A percentile compares a stretch with the other conserved stretches of the same genome.
phyloP scores from a whole-genome alignment of 1,140 invertebrate genomes.

The Pentalonia nigronervosa region DNA sequence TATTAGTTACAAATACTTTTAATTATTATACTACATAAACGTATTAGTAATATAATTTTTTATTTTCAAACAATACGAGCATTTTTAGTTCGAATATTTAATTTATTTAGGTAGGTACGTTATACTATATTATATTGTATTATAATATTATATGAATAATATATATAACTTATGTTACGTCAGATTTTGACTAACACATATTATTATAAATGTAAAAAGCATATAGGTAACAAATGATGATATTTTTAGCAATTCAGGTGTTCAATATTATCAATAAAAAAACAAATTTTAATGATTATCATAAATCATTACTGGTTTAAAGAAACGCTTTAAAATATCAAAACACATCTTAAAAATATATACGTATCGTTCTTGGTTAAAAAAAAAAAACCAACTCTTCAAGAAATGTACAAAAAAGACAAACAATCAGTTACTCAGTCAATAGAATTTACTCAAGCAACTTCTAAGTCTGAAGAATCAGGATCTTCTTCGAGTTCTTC shows the following conservation, averaged over 20 bases:
- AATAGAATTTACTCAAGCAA: conserved; percentile 59
- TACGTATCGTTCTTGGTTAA: neutral
- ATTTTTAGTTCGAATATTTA: neutral
- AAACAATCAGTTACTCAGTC: conserved; percentile 12
- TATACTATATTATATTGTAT: neutral
- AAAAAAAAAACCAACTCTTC: neutral
- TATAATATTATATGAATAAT: neutral
- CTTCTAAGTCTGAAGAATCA: conserved; percentile 61
- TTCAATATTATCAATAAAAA: conserved; percentile 14
- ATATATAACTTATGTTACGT: neutral
- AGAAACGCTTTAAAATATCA: neutral
- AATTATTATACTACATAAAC: neutral
- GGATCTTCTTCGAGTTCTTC: conserved; percentile 60
- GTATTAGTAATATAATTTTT: neutral
- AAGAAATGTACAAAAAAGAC: neutral
- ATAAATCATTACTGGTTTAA: neutral
- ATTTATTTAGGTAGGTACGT: neutral
- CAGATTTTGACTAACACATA: neutral
- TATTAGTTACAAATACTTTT: neutral
- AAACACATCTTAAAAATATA: conserved; percentile 18
- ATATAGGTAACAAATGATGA: neutral
- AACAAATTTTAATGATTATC: neutral
- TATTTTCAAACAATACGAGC: neutral
- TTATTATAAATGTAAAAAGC: conserved; percentile 5
- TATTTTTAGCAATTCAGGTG: neutral